Evolutionary conservation across 2,888 invertebrate genomes (phyloP).

Genomic region (Onchidella celtica): DNA sequence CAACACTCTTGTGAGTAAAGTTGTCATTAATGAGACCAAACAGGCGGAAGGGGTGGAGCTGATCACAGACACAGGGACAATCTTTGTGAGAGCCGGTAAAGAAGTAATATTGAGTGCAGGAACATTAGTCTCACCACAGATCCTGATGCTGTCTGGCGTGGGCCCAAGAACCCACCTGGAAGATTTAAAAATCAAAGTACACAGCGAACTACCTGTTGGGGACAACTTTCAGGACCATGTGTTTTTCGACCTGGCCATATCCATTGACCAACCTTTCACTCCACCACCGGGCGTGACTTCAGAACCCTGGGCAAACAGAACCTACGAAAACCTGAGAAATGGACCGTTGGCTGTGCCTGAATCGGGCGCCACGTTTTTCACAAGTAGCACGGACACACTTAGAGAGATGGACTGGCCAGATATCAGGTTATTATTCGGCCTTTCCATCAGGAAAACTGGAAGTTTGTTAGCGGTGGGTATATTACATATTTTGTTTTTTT

Average conservation of each 20-base stretch:
- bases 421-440: slow-evolving; percentile 4
- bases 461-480: no score
- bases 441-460: no score
- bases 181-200: slow-evolving; percentile 2
- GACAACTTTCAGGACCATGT: slow-evolving; percentile 25
- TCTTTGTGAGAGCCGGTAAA: background rate
- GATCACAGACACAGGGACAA: slow-evolving; percentile 4
- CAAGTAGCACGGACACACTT: no score
- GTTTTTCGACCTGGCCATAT: background rate
- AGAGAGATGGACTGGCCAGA: slow-evolving; percentile 14
- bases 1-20: slow-evolving; percentile 33
- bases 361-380: background rate
- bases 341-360: background rate
- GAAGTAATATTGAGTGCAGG: slow-evolving; percentile 37
- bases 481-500: no score
- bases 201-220: slow-evolving; percentile 12
- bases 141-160: slow-evolving; percentile 40
- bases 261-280: background rate
- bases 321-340: background rate
- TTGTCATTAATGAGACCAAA: slow-evolving; percentile 29
- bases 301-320: background rate
- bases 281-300: background rate
- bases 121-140: slow-evolving; percentile 22
- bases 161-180: slow-evolving; percentile 36
- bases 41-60: slow-evolving; percentile 32